Conservation (phyloP, 2,888 invertebrate species). For the Rotaria macrura region DNA sequence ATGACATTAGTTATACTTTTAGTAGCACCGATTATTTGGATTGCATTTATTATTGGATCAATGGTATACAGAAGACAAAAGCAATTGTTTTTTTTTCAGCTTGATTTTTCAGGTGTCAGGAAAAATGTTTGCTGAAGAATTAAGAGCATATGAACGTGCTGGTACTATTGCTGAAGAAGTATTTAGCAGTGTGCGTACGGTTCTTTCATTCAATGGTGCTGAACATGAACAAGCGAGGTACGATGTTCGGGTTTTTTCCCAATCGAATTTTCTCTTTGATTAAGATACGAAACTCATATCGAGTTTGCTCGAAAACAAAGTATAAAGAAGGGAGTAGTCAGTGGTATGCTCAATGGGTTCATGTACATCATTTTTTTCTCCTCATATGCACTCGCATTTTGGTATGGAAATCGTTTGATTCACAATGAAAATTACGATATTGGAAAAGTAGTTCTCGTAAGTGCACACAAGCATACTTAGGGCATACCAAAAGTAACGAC, state of each 20-base stretch:
- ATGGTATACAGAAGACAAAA: constrained; percentile 14
- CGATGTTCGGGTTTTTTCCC: not conserved
- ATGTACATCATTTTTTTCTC: constrained; percentile 22
- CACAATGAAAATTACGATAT: constrained; percentile 52
- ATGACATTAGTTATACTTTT: constrained; percentile 55
- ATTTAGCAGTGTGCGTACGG: constrained; percentile 22
- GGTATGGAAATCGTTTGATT: constrained; percentile 67
- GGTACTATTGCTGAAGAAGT: constrained; percentile 33
- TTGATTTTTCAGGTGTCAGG: not conserved
- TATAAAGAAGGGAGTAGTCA: constrained; percentile 5
- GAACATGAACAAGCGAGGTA: constrained; percentile 17
- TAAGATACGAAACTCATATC: constrained; percentile 17
- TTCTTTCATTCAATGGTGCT: constrained; percentile 29
- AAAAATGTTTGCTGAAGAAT: constrained; percentile 24
- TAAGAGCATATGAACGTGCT: constrained; percentile 31
- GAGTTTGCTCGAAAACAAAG: constrained; percentile 17
- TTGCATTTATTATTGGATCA: constrained; percentile 36
- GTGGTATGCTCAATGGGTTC: constrained; percentile 19
- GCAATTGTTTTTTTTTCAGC: too few species aligned
- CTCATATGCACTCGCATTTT: constrained; percentile 55
- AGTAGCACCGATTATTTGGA: constrained; percentile 50
- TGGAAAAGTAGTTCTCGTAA: constrained; percentile 39
- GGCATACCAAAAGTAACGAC: too few species aligned
- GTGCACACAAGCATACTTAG: not conserved
- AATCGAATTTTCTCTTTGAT: too few species aligned